These are phyloP conservation scores for Ceuthmochares aereus DNA, from an alignment of 2,113 vertebrate genomes.

Conservation along the genomic window DNA sequence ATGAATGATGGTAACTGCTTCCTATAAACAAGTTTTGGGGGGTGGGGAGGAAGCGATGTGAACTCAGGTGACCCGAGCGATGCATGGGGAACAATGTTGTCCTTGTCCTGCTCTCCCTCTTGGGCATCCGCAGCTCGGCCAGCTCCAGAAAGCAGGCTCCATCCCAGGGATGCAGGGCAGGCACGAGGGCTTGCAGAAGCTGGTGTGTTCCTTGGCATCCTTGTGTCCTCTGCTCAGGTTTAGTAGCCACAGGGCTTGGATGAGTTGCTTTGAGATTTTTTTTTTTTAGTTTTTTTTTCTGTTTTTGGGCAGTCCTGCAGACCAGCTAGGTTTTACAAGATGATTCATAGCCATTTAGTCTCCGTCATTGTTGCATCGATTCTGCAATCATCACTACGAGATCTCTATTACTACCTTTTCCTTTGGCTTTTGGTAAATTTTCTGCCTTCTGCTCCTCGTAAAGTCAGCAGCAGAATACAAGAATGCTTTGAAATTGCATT, in stretches of 20 bases:
- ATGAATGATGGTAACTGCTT: conserved; percentile 35
- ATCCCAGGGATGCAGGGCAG: not conserved
- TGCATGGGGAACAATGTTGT: not conserved
- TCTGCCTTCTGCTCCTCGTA: not conserved
- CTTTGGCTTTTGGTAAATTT: not conserved
- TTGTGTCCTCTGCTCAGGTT: not conserved
- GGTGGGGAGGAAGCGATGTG: not conserved
- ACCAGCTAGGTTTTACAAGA: not conserved
- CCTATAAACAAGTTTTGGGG: conserved; percentile 25
- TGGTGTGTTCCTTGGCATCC: not conserved
- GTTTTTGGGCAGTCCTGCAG: not conserved
- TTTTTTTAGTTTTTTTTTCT: too few relatives aligned
- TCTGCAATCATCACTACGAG: not conserved
- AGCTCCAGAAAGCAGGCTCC: not conserved
- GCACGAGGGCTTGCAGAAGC: not conserved
- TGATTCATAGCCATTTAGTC: not conserved
- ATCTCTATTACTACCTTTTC: not conserved
- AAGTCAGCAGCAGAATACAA: not conserved
- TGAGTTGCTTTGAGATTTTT: not conserved
- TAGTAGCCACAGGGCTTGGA: not conserved
- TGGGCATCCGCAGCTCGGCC: not conserved
- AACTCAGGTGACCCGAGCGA: not conserved
- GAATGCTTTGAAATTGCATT: conserved; percentile 10
- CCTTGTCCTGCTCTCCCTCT: conserved; percentile 36
- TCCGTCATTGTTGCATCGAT: rapidly evolving